These are phyloP conservation scores for Steinernema carpocapsae DNA, from an alignment of 2,888 invertebrate species.

Conservation along the genomic window DNA sequence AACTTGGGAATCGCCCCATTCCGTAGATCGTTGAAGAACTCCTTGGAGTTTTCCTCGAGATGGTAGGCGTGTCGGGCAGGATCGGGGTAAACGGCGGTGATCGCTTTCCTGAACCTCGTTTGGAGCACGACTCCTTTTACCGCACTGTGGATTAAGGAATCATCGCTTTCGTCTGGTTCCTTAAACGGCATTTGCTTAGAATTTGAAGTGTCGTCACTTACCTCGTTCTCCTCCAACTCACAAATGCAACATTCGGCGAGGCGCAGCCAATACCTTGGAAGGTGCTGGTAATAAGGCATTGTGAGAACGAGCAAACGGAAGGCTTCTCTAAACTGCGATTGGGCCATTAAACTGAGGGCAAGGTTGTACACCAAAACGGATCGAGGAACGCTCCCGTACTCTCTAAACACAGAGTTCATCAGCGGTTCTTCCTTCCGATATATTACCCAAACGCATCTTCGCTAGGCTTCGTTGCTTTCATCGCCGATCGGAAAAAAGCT, in stretches of 20 bases:
- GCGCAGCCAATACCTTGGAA: conserved; percentile 2
- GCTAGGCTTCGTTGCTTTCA: neutral
- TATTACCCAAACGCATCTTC: neutral
- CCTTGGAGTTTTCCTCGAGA: neutral
- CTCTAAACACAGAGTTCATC: neutral
- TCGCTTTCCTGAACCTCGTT: neutral
- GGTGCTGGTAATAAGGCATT: conserved; percentile 16
- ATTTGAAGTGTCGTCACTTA: neutral
- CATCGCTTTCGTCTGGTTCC: neutral
- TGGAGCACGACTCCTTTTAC: neutral
- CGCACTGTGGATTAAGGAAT: neutral
- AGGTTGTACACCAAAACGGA: conserved; percentile 1
- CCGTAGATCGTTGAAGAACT: neutral
- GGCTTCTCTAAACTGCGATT: neutral
- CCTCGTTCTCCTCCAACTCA: neutral
- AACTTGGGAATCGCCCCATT: neutral
- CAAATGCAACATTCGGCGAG: conserved; percentile 15
- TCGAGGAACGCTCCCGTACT: conserved; percentile 13
- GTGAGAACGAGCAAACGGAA: conserved; percentile 9
- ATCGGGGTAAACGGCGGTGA: neutral
- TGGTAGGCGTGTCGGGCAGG: neutral
- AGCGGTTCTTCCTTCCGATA: neutral
- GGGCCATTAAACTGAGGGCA: neutral
- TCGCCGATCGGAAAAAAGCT: conserved; percentile 24
- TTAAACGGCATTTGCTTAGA: neutral